Conservation (phyloP, 2,113 vertebrate species). For the Nicator chloris region DNA sequence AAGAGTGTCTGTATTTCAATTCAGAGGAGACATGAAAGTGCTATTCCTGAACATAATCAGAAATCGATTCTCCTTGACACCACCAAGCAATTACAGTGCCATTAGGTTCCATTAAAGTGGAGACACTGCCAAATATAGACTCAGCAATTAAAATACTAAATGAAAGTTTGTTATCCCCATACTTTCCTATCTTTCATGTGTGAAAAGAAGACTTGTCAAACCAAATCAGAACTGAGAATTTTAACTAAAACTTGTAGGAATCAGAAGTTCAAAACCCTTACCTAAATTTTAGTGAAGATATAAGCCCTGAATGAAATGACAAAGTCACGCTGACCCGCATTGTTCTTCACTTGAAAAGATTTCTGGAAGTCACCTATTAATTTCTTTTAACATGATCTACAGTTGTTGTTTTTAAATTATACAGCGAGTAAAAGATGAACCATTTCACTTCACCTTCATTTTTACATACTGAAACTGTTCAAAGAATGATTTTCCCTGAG, state of each 20-base stretch:
- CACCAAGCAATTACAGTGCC: constrained; percentile 47
- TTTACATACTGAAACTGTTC: background rate
- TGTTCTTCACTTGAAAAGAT: background rate
- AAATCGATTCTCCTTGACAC: constrained; percentile 41
- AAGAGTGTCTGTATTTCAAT: background rate
- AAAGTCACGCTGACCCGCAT: background rate
- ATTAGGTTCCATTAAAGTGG: constrained; percentile 63
- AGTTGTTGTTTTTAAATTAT: background rate
- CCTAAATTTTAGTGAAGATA: background rate
- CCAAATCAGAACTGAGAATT: background rate
- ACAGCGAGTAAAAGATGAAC: background rate
- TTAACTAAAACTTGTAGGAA: constrained; percentile 16
- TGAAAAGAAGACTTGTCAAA: constrained; percentile 33
- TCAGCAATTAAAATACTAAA: constrained; percentile 56
- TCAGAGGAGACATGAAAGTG: constrained; percentile 18
- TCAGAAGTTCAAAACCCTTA: constrained; percentile 5
- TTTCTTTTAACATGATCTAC: background rate
- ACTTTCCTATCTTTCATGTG: background rate
- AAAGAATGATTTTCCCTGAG: background rate
- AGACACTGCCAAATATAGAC: constrained; percentile 58
- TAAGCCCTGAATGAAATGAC: background rate
- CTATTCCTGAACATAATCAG: constrained; percentile 51
- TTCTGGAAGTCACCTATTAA: background rate
- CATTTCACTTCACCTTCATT: background rate
- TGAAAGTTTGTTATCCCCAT: constrained; percentile 12